A percentile compares a stretch with the other conserved stretches of the same genome.
Evolutionary conservation across 2,888 invertebrate genomes (phyloP).

Genomic region (Drosophila quasianomalipes): DNA sequence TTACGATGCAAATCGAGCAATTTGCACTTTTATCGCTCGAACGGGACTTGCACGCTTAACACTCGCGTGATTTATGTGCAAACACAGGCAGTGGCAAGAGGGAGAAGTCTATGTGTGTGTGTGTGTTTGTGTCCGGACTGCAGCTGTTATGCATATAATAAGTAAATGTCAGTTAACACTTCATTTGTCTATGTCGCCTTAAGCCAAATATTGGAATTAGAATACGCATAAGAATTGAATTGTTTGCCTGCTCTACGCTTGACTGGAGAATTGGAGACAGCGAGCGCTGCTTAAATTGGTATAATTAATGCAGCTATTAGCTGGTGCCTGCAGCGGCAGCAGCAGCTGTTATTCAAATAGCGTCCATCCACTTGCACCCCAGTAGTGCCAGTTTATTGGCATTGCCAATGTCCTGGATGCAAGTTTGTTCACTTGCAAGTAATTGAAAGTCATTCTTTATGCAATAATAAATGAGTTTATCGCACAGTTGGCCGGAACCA

Average conservation of each 20-base stretch:
- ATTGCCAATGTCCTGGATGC: conserved; percentile 79
- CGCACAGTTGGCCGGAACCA: conserved; percentile 65
- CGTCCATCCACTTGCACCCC: background rate
- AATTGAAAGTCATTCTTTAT: conserved; percentile 82
- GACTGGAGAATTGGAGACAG: conserved; percentile 1
- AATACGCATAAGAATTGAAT: conserved; percentile 56
- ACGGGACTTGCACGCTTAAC: conserved; percentile 68
- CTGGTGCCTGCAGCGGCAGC: conserved; percentile 32
- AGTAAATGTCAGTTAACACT: conserved; percentile 78
- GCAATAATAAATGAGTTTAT: conserved; percentile 81
- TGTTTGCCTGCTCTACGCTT: conserved; percentile 10
- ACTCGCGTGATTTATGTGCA: conserved; percentile 69
- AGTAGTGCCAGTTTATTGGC: conserved; percentile 69
- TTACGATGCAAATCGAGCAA: conserved; percentile 79
- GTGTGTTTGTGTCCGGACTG: background rate
- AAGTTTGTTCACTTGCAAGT: conserved; percentile 82
- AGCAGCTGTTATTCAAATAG: conserved; percentile 38
- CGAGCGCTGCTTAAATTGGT: conserved; percentile 55
- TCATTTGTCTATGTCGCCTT: conserved; percentile 75
- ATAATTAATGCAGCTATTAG: conserved; percentile 75
- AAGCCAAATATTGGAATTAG: conserved; percentile 65
- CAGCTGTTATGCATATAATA: conserved; percentile 43
- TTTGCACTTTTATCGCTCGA: conserved; percentile 78
- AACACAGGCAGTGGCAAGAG: background rate
- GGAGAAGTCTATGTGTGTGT: background rate